Evolutionary conservation across 2,797 vertebrate genomes (phyloP), one percentile per base, ranked within the genome.

Genomic region (Rallus crepitans): DNA sequence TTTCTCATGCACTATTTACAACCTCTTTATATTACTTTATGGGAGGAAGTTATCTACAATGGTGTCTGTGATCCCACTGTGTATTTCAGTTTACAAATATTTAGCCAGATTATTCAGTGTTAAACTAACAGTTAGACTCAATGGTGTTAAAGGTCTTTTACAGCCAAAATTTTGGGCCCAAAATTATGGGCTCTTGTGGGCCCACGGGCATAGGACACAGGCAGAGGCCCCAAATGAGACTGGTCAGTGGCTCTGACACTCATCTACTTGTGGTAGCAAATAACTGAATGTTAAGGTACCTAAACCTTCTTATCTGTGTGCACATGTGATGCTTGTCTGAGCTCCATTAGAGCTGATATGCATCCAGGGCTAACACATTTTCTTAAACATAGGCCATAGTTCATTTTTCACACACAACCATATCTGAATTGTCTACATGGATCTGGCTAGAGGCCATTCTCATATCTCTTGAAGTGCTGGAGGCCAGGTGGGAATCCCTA

Each of bases 181-280:
- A n/a, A n/a, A n/a, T n/a, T n/a, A n/a, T n/a, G n/a, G n/a, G n/a
- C n/a, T 52, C 15, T 35, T 7, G 28, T 53, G 56, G 15, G 6
- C 28, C 6, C n/a, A 19, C 2, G 15, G 24, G 12, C 23, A 81
- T 37, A 70, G 3, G 18, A 5, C 3, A 6, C 6, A 24, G 12
- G 4, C 12, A 3, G 14, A 61, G 11, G 19, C 28, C 11, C 37
- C 6, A 12, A 0, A 0, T 2, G 19, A 69, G 31, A 31, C 19
- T 40, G 8, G 12, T 35, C 59, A 69, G 31, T 35, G 47, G 3
- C 11, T 78, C 56, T 77, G 15, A 39, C 24, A 48, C 12, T 55
- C 15, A 33, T 31, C 6, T 50, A 5, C 35, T 50, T 25, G 40
- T 18, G 3, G 6, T 55, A 42, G n/a, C 20, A 70, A 15, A 0